These are phyloP conservation scores for Serripes groenlandicus DNA, from an alignment of 2,888 invertebrate species.

Conservation along the genomic window DNA sequence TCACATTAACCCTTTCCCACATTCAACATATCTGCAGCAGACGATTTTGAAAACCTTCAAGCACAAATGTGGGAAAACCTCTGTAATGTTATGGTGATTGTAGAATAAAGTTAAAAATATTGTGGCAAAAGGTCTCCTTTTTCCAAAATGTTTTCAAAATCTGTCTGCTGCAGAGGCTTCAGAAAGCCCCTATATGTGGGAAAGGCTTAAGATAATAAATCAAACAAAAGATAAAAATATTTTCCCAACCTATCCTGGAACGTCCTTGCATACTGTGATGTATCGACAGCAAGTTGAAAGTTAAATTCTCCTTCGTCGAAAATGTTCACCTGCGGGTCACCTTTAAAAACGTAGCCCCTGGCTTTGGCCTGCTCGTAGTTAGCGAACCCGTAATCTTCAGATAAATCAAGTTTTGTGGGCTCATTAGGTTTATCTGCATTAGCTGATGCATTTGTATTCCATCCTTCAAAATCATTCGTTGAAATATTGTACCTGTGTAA, in stretches of 20 bases:
- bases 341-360: slow-evolving; percentile 83
- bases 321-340: slow-evolving; percentile 84
- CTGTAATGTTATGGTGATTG: no score
- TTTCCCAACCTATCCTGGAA: slow-evolving; percentile 86
- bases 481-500: slow-evolving; percentile 85
- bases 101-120: no score
- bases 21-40: no score
- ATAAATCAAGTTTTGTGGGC: slow-evolving; percentile 74
- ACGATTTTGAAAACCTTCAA: no score
- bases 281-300: slow-evolving; percentile 84
- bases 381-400: slow-evolving; percentile 76
- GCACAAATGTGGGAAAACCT: no score
- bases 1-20: no score
- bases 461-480: slow-evolving; percentile 84
- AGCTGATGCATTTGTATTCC: slow-evolving; percentile 78
- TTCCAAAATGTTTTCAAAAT: no score
- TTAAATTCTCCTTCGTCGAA: slow-evolving; percentile 81
- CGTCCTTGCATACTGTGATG: slow-evolving; percentile 85
- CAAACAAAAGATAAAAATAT: no score
- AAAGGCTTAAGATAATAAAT: no score
- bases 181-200: no score
- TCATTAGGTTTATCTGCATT: slow-evolving; percentile 62
- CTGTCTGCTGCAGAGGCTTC: no score
- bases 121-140: no score
- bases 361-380: slow-evolving; percentile 69